Base-by-base conservation (phyloP, 2,797 vertebrate species). In the Gorsachius magnificus region DNA sequence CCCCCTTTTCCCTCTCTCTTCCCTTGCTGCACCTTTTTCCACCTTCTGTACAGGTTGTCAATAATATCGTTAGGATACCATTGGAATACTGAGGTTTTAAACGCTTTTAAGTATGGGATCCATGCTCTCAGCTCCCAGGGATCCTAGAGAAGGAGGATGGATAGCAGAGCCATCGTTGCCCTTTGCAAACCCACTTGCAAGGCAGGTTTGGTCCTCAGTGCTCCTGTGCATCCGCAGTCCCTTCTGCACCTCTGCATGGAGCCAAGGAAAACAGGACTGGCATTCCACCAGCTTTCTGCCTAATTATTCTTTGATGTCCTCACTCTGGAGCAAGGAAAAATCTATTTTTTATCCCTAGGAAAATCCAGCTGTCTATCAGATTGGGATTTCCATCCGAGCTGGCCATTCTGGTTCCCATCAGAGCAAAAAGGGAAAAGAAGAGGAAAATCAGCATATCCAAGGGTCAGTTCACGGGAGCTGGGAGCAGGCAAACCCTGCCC, bases 391-490 rank as follows among this genome's bases (percentile, higher is more conserved):
- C 19, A 25, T 33, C 43, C 35, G 16, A 57, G 20, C 29, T 36
- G 16, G 25, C 5, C 3, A 0, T 3, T 0, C 0, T 0, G 0
- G 25, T 6, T 82, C n/a, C 41, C 9, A 10, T 6, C 5, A 43
- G 21, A 66, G 19, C 9, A 17, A 87, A 72, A 69, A 48, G 3
- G 17, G 6, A 12, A 41, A 64, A 61, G 54, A 38, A 21, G 6
- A 16, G 7, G 8, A 48, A 65, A 79, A 56, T 17, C 13, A 24
- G 3, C 3, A 43, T 13, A 13, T 17, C 8, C 5, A 35, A 70
- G 16, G 18, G 8, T 18, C 29, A 31, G 3, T 28, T 36, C 41
- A 25, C 11, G 48, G 57, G 31, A 50, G 9, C 0, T 63, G 43
- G n/a, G 45, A 54, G 28, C 9, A 41, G 25, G 6, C 1, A 61